phyloP scores from a whole-genome alignment of 2,797 vertebrate genomes.

The Hylomyscus alleni region DNA sequence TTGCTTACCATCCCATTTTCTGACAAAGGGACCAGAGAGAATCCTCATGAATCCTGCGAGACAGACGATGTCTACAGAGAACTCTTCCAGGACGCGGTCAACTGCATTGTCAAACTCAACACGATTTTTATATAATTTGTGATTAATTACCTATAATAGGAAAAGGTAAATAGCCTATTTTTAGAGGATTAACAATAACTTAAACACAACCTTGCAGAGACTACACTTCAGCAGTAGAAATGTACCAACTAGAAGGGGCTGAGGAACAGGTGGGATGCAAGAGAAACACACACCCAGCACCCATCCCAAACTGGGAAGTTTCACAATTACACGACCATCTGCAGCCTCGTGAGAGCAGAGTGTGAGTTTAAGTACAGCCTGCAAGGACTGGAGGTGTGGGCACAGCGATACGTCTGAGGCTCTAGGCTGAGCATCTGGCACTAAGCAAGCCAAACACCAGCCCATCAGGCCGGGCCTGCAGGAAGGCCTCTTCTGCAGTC shows the following conservation, averaged over 20 bases:
- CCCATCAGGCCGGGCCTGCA: accelerated
- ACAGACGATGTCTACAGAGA: conserved; percentile 94
- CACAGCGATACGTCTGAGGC: not conserved
- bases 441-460: too few relatives aligned
- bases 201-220: not conserved
- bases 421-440: not conserved
- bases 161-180: not conserved
- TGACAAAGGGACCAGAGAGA: conserved; percentile 95
- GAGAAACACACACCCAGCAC: too few relatives aligned
- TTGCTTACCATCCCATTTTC: conserved; percentile 95
- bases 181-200: not conserved
- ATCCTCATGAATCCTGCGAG: conserved; percentile 99
- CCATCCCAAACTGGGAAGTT: not conserved
- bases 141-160: conserved; percentile 93
- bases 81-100: conserved; percentile 93
- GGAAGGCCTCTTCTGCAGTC: not conserved
- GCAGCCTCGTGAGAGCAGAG: not conserved
- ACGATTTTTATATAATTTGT: conserved; percentile 94
- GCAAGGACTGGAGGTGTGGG: not conserved
- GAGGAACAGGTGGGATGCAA: not conserved
- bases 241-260: accelerated
- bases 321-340: not conserved
- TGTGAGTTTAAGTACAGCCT: too few relatives aligned
- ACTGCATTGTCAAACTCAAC: conserved; percentile 94
- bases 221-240: not conserved